Base-by-base conservation (phyloP, 2,888 invertebrate species). In the Philereme transversata region DNA sequence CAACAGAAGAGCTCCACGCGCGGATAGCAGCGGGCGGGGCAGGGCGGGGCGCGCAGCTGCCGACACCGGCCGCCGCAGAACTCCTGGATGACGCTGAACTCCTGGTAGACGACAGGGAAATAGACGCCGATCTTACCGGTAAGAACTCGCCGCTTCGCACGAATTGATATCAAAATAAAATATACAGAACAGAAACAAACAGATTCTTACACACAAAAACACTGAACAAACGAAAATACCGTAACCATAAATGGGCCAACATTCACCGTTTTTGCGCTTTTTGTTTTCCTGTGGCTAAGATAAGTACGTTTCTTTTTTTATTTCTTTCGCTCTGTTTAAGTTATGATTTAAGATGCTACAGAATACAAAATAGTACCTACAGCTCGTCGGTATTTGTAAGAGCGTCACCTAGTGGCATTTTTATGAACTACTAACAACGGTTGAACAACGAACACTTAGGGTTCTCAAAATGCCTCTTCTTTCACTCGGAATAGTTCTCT, bases 61-160 rank as follows among this genome's bases (percentile, higher is more conserved):
- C 95, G 52, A 93, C 95, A 11, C 96, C 97, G 75, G 96, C 97
- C 73, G 94, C 95, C 36, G 94, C 95, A 40, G 98, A 99, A 79
- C 94, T 98, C 64, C 95, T 98, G 83, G 98, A 99, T 84, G 99
- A 99, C 83, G 97, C 97, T 73, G 99, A 99, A 81, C 94, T 99
- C 60, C 92, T 97, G 73, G 94, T 96, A 43, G 99, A 99, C 79
- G 97, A 98, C 86, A 93, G 97, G 57, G 98, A 98, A 82, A 94
- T 97, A 48, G 98, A 98, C 82, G 95, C 96, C 65, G 98, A 98
- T 87, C 93, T 97, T 47, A 95, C 96, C 56, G 96, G 97, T 96
- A 58, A 74, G n/a, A n/a, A n/a, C n/a, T n/a, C n/a, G n/a, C n/a
- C n/a, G 22, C 22, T 22, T 22, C 22, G 22, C 22, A 22, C 3